Evolutionary conservation across 2,113 vertebrate species (phyloP).

Genomic region (Anseranas semipalmata): DNA sequence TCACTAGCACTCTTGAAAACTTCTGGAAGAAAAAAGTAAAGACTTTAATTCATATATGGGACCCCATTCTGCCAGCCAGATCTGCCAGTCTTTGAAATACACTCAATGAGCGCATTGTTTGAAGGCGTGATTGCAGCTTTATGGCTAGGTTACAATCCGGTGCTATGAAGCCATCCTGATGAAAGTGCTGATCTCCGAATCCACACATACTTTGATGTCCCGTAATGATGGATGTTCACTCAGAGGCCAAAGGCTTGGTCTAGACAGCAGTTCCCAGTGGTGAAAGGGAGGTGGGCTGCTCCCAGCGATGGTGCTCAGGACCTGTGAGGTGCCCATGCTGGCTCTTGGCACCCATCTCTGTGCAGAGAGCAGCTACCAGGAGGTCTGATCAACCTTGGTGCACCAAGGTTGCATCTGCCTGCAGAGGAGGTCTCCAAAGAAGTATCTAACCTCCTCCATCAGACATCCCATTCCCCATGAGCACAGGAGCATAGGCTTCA

Average conservation of each 20-base stretch:
- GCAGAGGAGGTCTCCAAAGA: not conserved
- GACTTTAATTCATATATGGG: slow-evolving; percentile 68
- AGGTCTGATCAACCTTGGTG: not conserved
- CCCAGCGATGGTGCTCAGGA: rapidly evolving
- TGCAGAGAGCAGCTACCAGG: not conserved
- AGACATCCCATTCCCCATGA: too few relatives aligned
- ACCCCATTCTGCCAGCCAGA: slow-evolving; percentile 67
- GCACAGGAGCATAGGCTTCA: not conserved
- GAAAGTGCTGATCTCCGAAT: not conserved
- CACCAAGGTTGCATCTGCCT: not conserved
- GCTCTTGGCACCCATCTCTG: not conserved
- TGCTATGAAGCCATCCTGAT: not conserved
- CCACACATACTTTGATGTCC: not conserved
- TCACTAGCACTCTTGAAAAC: slow-evolving; percentile 64
- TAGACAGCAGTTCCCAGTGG: not conserved
- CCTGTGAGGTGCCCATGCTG: rapidly evolving
- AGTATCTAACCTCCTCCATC: rapidly evolving
- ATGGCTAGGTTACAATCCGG: not conserved
- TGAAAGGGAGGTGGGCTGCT: not conserved
- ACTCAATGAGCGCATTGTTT: slow-evolving; percentile 37
- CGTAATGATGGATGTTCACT: rapidly evolving
- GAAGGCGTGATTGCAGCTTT: slow-evolving; percentile 40
- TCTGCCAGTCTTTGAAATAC: slow-evolving; percentile 60
- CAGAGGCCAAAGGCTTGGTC: not conserved
- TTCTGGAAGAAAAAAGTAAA: slow-evolving; percentile 66